Base-by-base conservation (phyloP, 2,888 invertebrate genomes). In the Drosophila ustulata region DNA sequence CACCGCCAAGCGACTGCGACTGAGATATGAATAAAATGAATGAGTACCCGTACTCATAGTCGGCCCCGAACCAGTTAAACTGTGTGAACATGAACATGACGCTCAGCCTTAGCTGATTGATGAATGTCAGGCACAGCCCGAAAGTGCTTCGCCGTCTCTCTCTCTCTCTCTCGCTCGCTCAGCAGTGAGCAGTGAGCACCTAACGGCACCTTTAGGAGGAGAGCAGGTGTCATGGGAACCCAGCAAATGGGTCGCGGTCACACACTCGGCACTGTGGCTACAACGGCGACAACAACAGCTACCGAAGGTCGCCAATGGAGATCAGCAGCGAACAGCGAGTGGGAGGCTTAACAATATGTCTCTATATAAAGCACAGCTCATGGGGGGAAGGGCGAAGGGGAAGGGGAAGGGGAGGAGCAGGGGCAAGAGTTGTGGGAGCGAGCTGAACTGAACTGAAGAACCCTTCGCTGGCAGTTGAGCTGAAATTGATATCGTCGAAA, bases 181-280 rank as follows among this genome's bases (percentile, higher is more conserved):
- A 39, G 59, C 9, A 47, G 49, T 63, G 28, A 39, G 59, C 9
- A 47, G 49, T 63, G 28, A 28, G 30, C 30, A 6, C 6, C 72
- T 80, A 79, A 80, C 80, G 80, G 76, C 76, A 79, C 63, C 66
- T 68, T 68, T 55, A 50, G 47, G 32, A 13, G 65, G 9, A 47
- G 58, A 70, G 66, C 84, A 87, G 82, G 88, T 88, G 87, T 75
- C 84, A 83, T 83, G 88, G 87, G 88, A 83, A 83, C 50, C 51
- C 80, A 58, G 39, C 57, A 76, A 78, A 75, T 75, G 65, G 79
- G 78, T 75, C 75, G 75, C 78, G 78, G 75, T 75, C 75, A 75
- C 75, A 75, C 75, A 75, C 78, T 75, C 67, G 46, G 37, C 45
- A 11, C 37, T 37, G 37, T 11, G 6, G 30, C 30, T 30, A 30